Evolutionary conservation across 2,888 invertebrate genomes (phyloP), one percentile per base, ranked within the genome.

Genomic region (Mechanitis messenoides): DNA sequence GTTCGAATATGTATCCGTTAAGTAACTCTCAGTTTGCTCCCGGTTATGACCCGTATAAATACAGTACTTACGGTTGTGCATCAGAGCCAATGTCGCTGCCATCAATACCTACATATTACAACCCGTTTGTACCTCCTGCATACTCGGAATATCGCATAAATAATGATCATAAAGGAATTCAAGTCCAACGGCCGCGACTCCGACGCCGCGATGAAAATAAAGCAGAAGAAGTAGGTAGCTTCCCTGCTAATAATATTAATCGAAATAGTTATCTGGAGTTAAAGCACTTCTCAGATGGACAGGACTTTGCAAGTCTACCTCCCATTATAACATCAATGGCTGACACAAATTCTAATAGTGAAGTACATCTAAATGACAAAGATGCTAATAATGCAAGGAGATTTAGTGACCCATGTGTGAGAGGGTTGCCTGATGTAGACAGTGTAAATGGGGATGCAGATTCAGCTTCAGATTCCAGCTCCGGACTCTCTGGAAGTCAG

Each of bases 281-380:
- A 81, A 89, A 86, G 78, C 83, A 79, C 71, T 81, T 81, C 63
- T 75, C 79, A 33, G 90, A 88, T 55, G 87, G 81, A 65, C 86
- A 88, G 66, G 92, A 92, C 69, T 92, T 90, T 72, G 91, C 94
- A 55, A 95, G 95, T 77, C 79, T 95, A 65, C 95, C 95, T 35
- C 93, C 95, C 0, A 92, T 92, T 62, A 93, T 93, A 55, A 92
- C 93, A 5, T 89, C 89, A 47, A 85, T 87, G 35, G 87, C 77
- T 6, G 89, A 90, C 65, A 90, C 90, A 6, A 90, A 90, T 66
- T 87, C 87, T 2, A 85, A 81, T 50, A 89, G 87, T 77, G 91
- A 90, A 57, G 75, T 82, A 67, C 66, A 66, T n/a, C 62, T 63
- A 58, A 84, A 85, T 68, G 93, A 92, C 50, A 92, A 89, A 69